phyloP scores from a whole-genome alignment of 1,140 invertebrate genomes.

The Brachionus asplanchnoidis region DNA sequence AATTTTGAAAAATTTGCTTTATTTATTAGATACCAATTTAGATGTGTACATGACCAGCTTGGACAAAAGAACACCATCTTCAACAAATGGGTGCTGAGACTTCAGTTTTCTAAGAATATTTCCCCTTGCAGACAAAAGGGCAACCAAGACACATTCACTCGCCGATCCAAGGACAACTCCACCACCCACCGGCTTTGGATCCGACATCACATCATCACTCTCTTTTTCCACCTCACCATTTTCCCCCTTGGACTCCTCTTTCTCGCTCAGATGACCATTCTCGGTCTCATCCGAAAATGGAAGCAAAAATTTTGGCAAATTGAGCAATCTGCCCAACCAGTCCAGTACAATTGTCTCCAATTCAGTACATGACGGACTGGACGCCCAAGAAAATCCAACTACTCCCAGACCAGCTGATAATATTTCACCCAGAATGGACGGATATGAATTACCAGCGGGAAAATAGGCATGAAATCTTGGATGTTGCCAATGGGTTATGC shows the following conservation, averaged over 20 bases:
- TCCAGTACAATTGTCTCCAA: constrained; percentile 91
- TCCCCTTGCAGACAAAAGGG: constrained; percentile 73
- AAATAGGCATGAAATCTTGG: constrained; percentile 98
- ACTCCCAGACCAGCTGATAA: constrained; percentile 87
- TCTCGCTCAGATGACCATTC: constrained; percentile 97
- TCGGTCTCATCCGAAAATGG: constrained; percentile 57
- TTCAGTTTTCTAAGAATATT: constrained; percentile 17
- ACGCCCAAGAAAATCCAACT: constrained; percentile 97
- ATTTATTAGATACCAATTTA: constrained; percentile 58
- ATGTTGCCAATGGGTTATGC: constrained; percentile 93
- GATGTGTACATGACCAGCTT: constrained; percentile 85
- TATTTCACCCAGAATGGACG: constrained; percentile 97
- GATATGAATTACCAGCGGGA: constrained; percentile 91
- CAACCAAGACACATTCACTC: constrained; percentile 80
- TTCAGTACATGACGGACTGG: constrained; percentile 93
- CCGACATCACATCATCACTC: constrained; percentile 87
- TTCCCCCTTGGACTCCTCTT: constrained; percentile 61
- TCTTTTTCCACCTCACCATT: neutral
- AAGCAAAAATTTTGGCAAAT: neutral
- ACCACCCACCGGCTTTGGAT: constrained; percentile 44
- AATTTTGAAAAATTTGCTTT: neutral
- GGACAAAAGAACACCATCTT: constrained; percentile 85
- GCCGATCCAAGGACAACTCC: constrained; percentile 66
- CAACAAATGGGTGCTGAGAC: constrained; percentile 70
- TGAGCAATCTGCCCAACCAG: constrained; percentile 73